Evolutionary conservation across 1,140 invertebrate species (phyloP).

Genomic region (Calephelis nemesis): DNA sequence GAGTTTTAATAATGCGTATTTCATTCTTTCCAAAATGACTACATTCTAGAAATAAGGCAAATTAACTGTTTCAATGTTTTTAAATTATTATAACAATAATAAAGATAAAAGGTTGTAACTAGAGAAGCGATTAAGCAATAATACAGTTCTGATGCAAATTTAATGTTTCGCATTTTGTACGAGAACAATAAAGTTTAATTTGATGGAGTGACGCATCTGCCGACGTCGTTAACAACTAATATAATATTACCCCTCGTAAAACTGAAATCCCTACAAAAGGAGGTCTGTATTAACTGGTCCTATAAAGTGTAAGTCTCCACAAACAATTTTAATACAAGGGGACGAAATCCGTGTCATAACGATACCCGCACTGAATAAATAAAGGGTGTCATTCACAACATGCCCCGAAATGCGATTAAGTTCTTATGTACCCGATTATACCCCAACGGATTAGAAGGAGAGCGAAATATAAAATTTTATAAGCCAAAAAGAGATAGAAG

Average conservation of each 20-base stretch:
- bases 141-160: slow-evolving; percentile 66
- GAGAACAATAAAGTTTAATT: slow-evolving; percentile 60
- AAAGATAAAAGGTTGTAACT: slow-evolving; percentile 30
- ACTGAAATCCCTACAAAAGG: slow-evolving; percentile 19
- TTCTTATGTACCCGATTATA: slow-evolving; percentile 73
- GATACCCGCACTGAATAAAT: slow-evolving; percentile 66
- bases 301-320: slow-evolving; percentile 44
- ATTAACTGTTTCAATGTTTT: too few species aligned
- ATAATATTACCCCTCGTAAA: slow-evolving; percentile 36
- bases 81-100: slow-evolving; percentile 18
- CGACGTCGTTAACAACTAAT: slow-evolving; percentile 33
- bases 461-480: slow-evolving; percentile 31
- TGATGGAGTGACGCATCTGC: slow-evolving; percentile 49
- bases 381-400: slow-evolving; percentile 53
- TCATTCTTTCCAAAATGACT: too few species aligned
- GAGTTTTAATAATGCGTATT: too few species aligned
- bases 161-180: slow-evolving; percentile 51
- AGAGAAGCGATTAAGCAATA: slow-evolving; percentile 59
- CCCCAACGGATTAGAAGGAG: slow-evolving; percentile 54
- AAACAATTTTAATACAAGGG: slow-evolving; percentile 71
- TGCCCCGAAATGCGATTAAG: slow-evolving; percentile 72
- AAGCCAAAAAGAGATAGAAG: slow-evolving; percentile 39
- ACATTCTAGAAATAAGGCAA: too few species aligned
- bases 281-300: slow-evolving; percentile 38
- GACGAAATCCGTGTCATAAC: slow-evolving; percentile 43